Conservation (phyloP, 2,888 invertebrate species). For the Drosophila paracracens region DNA sequence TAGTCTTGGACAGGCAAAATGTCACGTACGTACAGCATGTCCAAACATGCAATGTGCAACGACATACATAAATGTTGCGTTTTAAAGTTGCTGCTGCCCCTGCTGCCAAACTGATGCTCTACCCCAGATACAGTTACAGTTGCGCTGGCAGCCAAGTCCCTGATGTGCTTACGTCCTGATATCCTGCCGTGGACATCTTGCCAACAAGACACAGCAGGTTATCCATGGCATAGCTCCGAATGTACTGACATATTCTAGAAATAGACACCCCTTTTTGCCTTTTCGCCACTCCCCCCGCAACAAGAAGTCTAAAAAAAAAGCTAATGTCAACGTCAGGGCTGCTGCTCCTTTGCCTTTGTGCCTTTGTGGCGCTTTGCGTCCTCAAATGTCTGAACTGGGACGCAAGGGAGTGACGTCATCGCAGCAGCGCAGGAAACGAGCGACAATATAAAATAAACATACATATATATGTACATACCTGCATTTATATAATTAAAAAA, state of each 20-base stretch:
- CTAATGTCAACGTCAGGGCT: constrained; percentile 62
- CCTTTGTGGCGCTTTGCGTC: constrained; percentile 55
- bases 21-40: constrained; percentile 64
- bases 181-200: constrained; percentile 9
- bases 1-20: constrained; percentile 53
- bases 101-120: not conserved
- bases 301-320: constrained; percentile 7
- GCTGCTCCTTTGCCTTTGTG: constrained; percentile 28
- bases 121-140: constrained; percentile 25
- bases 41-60: constrained; percentile 67
- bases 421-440: constrained; percentile 20
- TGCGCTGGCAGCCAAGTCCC: constrained; percentile 11
- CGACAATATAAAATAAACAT: constrained; percentile 26
- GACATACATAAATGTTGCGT: constrained; percentile 69
- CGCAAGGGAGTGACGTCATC: constrained; percentile 62
- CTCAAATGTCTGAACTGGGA: constrained; percentile 56
- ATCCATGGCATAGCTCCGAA: constrained; percentile 51
- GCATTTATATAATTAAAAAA: constrained; percentile 1
- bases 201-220: constrained; percentile 42
- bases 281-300: no score
- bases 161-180: constrained; percentile 23
- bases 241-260: constrained; percentile 53
- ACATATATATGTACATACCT: constrained; percentile 23
- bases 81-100: constrained; percentile 52
- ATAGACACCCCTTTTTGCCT: constrained; percentile 19